Evolutionary conservation across 2,888 invertebrate species (phyloP).

Genomic region (Molanna angustata): DNA sequence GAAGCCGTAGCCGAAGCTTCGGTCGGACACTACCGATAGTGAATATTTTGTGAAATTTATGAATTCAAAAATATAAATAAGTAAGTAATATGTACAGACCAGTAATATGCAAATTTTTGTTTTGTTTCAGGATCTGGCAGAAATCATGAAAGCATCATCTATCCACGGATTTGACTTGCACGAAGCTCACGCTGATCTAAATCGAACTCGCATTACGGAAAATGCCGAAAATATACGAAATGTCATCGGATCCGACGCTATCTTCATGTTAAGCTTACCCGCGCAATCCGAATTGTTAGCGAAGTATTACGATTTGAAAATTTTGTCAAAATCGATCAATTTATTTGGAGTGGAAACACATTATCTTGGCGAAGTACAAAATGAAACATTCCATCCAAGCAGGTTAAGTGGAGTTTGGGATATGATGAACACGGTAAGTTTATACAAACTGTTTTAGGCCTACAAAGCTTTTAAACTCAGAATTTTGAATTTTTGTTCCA

Average conservation of each 20-base stretch:
- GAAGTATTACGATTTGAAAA: conserved; percentile 68
- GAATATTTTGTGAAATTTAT: no score
- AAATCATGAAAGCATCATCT: conserved; percentile 51
- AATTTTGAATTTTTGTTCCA: no score
- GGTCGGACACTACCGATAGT: no score
- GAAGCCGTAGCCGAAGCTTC: no score
- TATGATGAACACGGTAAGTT: conserved; percentile 72
- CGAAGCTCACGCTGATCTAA: conserved; percentile 53
- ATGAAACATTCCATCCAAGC: conserved; percentile 73
- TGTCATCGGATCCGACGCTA: conserved; percentile 52
- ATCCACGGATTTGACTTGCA: conserved; percentile 58
- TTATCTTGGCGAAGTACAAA: conserved; percentile 60
- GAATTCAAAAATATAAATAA: no score
- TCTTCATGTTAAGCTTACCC: conserved; percentile 61
- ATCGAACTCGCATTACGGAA: conserved; percentile 51
- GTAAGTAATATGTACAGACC: no score
- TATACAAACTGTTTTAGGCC: no score
- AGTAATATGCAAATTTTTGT: neutral
- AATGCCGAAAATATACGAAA: conserved; percentile 48
- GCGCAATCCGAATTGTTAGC: conserved; percentile 63
- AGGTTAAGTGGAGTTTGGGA: conserved; percentile 73
- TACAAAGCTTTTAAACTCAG: no score
- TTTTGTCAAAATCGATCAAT: conserved; percentile 63
- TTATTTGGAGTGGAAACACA: conserved; percentile 67
- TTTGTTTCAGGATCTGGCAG: conserved; percentile 48